Base-by-base conservation (phyloP, 2,888 invertebrate genomes). In the Arge pagana region DNA sequence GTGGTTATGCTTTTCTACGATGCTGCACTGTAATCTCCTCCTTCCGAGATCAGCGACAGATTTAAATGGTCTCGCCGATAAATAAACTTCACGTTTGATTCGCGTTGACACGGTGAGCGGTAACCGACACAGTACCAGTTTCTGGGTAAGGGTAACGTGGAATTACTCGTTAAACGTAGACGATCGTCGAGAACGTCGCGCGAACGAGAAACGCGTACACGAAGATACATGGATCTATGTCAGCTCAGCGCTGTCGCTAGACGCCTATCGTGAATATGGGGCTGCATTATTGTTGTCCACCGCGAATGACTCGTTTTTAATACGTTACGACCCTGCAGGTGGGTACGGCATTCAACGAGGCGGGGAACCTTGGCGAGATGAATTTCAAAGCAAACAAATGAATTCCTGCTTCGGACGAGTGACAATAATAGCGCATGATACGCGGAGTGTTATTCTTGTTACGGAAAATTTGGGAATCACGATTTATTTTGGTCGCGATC, bases 1-100 rank as follows among this genome's bases (percentile, higher is more conserved):
- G 63, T 61, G 64, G 66, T 68, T 65, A 67, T 62, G 63, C 59
- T 64, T 66, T 67, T 67, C n/a, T 63, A 60, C 33, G 30, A 24
- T 36, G 42, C 36, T 58, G 56, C 53, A 54, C 55, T 56, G 60
- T 60, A 55, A n/a, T n/a, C n/a, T 59, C 61, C 64, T 59, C 56
- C 45, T 56, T 58, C 43, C 50, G 52, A 59, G 60, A 65, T 66
- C 61, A 64, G 65, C 56, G 56, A 63, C 52, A 53, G 61, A 49
- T 59, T 53, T 31, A 39, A 64, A 56, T 56, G 13, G 42, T 35
- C 51, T n/a, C 11, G 21, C 13, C 23, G 23, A n/a, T n/a, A 48
- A 18, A 36, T 28, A 24, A 18, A 24, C 10, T 5, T 16, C 3
- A n/a, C 10, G 21, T 8, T 40, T n/a, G 49, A 33, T 50, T 23